Evolutionary conservation across 2,888 invertebrate species (phyloP), one percentile per base, ranked within the genome.

Genomic region (Apantesis nais): DNA sequence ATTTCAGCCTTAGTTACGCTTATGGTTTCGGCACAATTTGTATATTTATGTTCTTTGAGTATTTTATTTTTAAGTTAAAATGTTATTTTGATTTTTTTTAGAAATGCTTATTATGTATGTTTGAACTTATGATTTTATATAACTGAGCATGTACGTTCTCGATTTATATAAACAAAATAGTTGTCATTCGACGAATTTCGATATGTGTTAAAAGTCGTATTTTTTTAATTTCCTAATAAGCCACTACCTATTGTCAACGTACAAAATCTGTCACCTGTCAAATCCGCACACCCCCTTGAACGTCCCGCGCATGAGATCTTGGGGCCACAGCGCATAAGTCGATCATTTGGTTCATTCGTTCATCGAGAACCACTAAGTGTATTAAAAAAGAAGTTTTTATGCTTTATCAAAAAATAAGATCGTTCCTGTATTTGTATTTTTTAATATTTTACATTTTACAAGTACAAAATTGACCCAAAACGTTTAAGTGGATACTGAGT

Each of bases 1-100:
- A 62, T 64, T 72, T 67, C 73, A 78, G 78, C 72, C 67, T 72
- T 75, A 78, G 76, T 73, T 77, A 62, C 68, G 81, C 81, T 81
- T 80, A 68, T 78, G 77, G 81, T 72, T 75, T 75, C 75, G 77
- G 77, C 68, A 67, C 29, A 22, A 41, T 73, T 75, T 74, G 16
- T 69, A 72, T 39, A 68, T 65, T 73, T 64, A 31, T 70, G n/a
- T 73, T 48, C 19, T 41, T 65, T 22, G 9, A 19, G 12, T 70
- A 41, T 22, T 58, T 25, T 60, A 41, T 65, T 67, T 39, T 25
- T 44, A 65, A 75, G 62, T 69, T 64, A 64, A 3, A 16, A 58
- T 67, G 44, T 58, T 71, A 52, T 52, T 79, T 67, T 58, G 41
- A 11, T 71, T 19, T 16, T 66, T n/a, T 22, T 66, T 67, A 64